Conservation (phyloP, 2,797 vertebrate species). For the Stomatorhinus walkeri region DNA sequence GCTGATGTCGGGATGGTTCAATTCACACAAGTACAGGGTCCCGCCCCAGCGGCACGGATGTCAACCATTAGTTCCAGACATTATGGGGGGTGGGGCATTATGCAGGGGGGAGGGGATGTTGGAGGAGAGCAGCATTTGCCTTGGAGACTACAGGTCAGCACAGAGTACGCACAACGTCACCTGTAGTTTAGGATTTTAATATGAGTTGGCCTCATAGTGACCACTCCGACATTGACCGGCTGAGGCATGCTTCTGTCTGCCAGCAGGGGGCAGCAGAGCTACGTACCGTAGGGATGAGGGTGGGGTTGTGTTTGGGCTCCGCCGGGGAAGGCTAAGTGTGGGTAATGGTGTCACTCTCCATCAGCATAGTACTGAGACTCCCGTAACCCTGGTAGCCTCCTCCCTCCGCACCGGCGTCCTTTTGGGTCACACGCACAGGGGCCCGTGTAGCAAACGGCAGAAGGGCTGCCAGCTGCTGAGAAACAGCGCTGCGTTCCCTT, state of each 20-base stretch:
- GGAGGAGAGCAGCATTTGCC: not conserved
- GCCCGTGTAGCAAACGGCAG: not conserved
- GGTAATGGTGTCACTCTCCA: not conserved
- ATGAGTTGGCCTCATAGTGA: not conserved
- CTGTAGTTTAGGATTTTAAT: not conserved
- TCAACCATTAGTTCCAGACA: conserved; percentile 32
- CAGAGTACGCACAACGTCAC: not conserved
- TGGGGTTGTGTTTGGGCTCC: not conserved
- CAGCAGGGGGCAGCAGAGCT: not conserved
- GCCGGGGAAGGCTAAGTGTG: not conserved
- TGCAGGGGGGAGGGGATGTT: not conserved
- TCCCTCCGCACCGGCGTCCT: not conserved
- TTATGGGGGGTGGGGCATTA: conserved; percentile 24
- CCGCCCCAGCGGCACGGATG: not conserved
- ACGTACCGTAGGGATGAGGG: not conserved
- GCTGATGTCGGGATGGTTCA: conserved; percentile 28
- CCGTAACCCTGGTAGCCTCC: not conserved
- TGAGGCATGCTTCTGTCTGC: not conserved
- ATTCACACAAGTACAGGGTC: not conserved
- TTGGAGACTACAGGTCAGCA: not conserved
- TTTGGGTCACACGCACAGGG: not conserved
- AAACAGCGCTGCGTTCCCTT: not conserved
- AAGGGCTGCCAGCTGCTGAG: not conserved
- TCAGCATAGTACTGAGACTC: not conserved
- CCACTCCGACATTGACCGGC: not conserved